Percentiles rank a stretch among this genome's conserved stretches.
Evolutionary conservation across 2,888 invertebrate species (phyloP).

Genomic region (Brachycybe producta): DNA sequence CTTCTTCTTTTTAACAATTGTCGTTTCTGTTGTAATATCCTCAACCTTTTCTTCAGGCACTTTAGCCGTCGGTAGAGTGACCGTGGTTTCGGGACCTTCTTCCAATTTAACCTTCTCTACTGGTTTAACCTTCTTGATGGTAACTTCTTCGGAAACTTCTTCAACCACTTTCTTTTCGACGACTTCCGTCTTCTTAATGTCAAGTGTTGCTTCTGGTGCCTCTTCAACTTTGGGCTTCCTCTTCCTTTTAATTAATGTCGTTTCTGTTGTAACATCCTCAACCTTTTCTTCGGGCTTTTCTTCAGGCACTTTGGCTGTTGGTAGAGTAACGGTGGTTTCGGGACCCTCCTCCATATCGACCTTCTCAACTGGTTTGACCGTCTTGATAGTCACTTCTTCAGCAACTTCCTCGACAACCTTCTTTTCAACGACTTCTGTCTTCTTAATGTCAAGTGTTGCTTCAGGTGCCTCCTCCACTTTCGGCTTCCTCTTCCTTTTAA

Average conservation of each 20-base stretch:
- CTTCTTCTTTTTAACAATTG: slow-evolving; percentile 5
- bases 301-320: background rate
- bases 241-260: slow-evolving; percentile 10
- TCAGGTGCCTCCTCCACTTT: slow-evolving; percentile 12
- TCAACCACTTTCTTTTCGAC: slow-evolving; percentile 14
- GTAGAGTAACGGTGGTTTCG: background rate
- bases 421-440: slow-evolving; percentile 1
- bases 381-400: slow-evolving; percentile 19
- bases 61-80: slow-evolving; percentile 13
- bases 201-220: slow-evolving; percentile 14
- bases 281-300: slow-evolving; percentile 1
- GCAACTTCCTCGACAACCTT: slow-evolving; percentile 1
- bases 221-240: slow-evolving; percentile 18
- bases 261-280: slow-evolving; percentile 16
- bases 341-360: background rate
- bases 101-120: slow-evolving; percentile 13
- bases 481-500: slow-evolving; percentile 10
- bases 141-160: slow-evolving; percentile 20
- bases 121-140: slow-evolving; percentile 9
- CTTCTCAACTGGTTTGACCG: slow-evolving; percentile 21
- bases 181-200: slow-evolving; percentile 4
- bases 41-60: slow-evolving; percentile 13
- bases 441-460: slow-evolving; percentile 3
- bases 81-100: slow-evolving; percentile 1
- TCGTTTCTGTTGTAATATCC: slow-evolving; percentile 2